Evolutionary conservation across 2,113 vertebrate species (phyloP), one percentile per base, ranked within the genome.

Genomic region (Sialia sialis): DNA sequence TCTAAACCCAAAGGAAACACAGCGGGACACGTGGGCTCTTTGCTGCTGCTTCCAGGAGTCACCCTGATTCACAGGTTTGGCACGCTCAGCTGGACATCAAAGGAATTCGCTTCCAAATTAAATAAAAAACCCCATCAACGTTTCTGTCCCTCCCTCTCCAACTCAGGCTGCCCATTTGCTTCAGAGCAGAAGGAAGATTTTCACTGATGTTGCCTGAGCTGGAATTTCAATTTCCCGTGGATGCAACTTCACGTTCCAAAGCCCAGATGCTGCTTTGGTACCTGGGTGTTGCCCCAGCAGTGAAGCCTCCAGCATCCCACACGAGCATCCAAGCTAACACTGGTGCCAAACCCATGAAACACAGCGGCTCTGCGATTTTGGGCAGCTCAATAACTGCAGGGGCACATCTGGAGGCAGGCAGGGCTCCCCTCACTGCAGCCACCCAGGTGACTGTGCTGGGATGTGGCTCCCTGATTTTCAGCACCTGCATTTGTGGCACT

Each of bases 321-420:
- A 3, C 0, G 5, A 69, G 34, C 59, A 78, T 14, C 43, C 19
- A 5, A 1, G 25, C 8, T 2, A 11, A 11, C 16, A 14, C 11
- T 3, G 5, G 17, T 55, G 46, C 49, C 77, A 46, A 11, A 7
- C 0, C 0, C 0, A 1, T 3, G 73, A 26, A 4, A 59, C 41
- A 3, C 25, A 59, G 58, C 48, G 68, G 54, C 81, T 80, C 46
- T 29, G 58, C 20, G 0, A 0, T 30, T 80, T 3, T 34, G 54
- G 87, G 84, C 46, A 63, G n/a, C 73, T 49, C 44, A 39, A 14
- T 3, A 10, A 16, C 25, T 20, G 21, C n/a, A 46, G 58, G 36
- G 43, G 10, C 48, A 23, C 38, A 11, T 7, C 0, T 2, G 29
- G 36, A 22, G 46, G 43, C 67, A 41, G 55, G 13, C 11, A 29